Evolutionary conservation across 2,113 vertebrate genomes (phyloP), one percentile per base, ranked within the genome.

Genomic region (Nothocercus julius): DNA sequence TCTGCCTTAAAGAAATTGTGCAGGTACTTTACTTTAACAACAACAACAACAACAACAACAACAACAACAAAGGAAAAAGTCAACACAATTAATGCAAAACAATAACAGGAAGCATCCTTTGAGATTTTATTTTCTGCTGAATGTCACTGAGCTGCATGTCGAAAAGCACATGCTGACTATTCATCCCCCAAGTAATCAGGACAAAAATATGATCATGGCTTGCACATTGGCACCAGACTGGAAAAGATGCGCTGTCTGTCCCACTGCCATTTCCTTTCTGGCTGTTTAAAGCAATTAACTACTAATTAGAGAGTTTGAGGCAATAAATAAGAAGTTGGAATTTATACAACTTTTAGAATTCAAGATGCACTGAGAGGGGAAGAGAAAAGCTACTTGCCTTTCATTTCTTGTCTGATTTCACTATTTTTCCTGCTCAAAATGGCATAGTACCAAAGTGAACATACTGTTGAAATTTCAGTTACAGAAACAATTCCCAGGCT

Each of bases 251-350:
- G 47, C 74, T 96, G 58, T 49, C 83, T 95, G 77, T 90, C 73
- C 74, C 83, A 25, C 27, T 96, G 94, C 88, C 83, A 93, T 94
- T 92, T 94, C 73, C 80, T 90, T 97, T 87, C 81, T 89, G 85
- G 81, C 89, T 96, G 90, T 95, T 96, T 94, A 59, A 90, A 82
- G 89, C 56, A 94, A 95, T 94, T 95, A 95, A 68, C 53, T 38
- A 87, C 58, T 95, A 92, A 97, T 94, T 92, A 82, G 66, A 51
- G 88, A 78, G 56, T 84, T 11, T 81, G 68, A 90, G 56, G 79
- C 76, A 94, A 82, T 34, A 94, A 96, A 89, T 54, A 80, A 32
- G 89, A 93, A 15, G 54, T 2, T 84, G 77, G 74, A 90, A 86
- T 64, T 67, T 28, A 17, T 17, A 84, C 73, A 95, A 69, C 58